phyloP scores from a whole-genome alignment of 35 echinoderm and acorn worm genomes.

The Apostichopus californicus region DNA sequence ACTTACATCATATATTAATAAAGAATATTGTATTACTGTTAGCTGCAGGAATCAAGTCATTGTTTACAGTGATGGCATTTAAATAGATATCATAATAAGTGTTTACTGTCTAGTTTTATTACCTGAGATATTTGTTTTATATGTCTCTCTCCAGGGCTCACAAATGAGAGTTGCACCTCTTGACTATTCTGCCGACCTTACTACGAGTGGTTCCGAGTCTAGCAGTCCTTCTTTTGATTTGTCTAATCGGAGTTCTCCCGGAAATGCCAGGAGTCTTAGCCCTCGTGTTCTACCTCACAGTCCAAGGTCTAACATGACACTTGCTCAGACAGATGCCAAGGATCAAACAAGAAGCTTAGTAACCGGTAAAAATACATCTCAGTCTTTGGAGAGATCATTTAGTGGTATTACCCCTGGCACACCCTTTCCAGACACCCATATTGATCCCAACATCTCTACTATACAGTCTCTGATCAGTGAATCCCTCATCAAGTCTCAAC shows the following conservation, averaged over 20 bases:
- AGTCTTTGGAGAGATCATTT: neutral
- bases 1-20: too few relatives aligned
- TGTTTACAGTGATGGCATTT: too few relatives aligned
- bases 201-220: neutral
- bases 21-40: too few relatives aligned
- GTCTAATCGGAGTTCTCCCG: slow-evolving; percentile 1
- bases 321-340: neutral
- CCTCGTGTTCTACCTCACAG: slow-evolving; percentile 19
- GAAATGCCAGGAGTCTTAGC: slow-evolving; percentile 8
- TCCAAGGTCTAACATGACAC: neutral
- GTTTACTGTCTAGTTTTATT: too few relatives aligned
- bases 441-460: slow-evolving; percentile 47
- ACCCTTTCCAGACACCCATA: neutral
- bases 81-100: too few relatives aligned
- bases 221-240: slow-evolving; percentile 5
- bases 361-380: neutral
- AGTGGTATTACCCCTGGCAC: neutral
- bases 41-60: too few relatives aligned
- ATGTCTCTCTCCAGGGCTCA: neutral
- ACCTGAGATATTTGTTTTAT: neutral
- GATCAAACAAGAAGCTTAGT: neutral
- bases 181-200: neutral
- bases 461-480: slow-evolving; percentile 57
- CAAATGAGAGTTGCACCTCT: neutral
- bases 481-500: slow-evolving; percentile 45